A percentile compares a stretch with the other conserved stretches of the same genome.
phyloP scores from a whole-genome alignment of 2,113 vertebrate species.

The Phylloscopus trochiloides region DNA sequence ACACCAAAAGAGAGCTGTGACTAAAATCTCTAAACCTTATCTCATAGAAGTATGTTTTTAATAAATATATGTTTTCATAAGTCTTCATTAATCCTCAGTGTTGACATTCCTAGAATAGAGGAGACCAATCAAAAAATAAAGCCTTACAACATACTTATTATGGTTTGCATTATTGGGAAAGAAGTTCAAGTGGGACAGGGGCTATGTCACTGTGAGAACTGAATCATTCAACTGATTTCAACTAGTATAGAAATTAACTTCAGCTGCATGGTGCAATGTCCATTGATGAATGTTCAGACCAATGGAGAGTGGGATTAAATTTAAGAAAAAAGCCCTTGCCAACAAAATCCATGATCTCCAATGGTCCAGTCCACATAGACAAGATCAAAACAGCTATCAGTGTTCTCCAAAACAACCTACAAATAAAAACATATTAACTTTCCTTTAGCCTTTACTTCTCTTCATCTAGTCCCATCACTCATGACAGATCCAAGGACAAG shows the following conservation, averaged over 20 bases:
- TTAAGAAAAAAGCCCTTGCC: background rate
- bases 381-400: background rate
- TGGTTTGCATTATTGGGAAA: background rate
- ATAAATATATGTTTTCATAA: background rate
- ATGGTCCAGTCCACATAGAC: background rate
- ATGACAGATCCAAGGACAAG: background rate
- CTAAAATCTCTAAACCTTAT: background rate
- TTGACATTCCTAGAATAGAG: background rate
- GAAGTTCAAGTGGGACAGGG: background rate
- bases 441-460: background rate
- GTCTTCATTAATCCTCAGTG: background rate
- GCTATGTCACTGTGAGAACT: background rate
- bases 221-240: background rate
- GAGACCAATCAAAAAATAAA: background rate
- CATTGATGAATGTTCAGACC: background rate
- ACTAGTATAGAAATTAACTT: background rate
- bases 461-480: background rate
- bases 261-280: rapidly evolving
- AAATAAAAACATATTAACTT: background rate
- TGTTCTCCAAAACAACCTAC: background rate
- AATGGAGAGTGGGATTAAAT: rapidly evolving
- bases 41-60: constrained; percentile 6
- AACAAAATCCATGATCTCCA: background rate
- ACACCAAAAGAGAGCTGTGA: background rate
- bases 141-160: background rate